Evolutionary conservation across 2,113 vertebrate genomes (phyloP).

Genomic region (Erythrolamprus reginae): DNA sequence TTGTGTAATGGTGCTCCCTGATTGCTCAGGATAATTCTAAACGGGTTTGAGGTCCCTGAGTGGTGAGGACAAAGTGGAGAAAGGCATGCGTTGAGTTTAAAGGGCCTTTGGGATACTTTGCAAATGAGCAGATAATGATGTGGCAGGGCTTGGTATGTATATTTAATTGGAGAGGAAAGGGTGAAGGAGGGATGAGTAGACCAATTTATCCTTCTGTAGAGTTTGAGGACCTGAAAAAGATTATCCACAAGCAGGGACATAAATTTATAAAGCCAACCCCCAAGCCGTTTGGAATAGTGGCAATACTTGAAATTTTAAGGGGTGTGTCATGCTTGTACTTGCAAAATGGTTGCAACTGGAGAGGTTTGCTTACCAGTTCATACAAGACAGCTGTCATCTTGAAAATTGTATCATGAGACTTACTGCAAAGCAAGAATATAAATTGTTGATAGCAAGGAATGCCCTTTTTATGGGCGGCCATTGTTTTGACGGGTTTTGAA

Average conservation of each 20-base stretch:
- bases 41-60: neutral
- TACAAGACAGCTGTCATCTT: neutral
- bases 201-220: neutral
- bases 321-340: neutral
- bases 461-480: neutral
- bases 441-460: neutral
- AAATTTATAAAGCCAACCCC: neutral
- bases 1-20: neutral
- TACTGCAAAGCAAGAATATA: neutral
- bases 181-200: neutral
- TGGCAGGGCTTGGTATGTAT: neutral
- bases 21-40: neutral
- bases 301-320: neutral
- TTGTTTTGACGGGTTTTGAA: neutral
- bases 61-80: neutral
- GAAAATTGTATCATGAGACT: neutral
- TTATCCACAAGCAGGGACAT: neutral
- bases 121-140: neutral
- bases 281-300: neutral
- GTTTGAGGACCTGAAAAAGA: neutral
- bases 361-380: neutral
- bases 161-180: neutral
- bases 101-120: neutral
- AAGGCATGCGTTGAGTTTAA: neutral
- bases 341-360: neutral